Base-by-base conservation (phyloP, 2,888 invertebrate genomes). In the Julus scandinavius region DNA sequence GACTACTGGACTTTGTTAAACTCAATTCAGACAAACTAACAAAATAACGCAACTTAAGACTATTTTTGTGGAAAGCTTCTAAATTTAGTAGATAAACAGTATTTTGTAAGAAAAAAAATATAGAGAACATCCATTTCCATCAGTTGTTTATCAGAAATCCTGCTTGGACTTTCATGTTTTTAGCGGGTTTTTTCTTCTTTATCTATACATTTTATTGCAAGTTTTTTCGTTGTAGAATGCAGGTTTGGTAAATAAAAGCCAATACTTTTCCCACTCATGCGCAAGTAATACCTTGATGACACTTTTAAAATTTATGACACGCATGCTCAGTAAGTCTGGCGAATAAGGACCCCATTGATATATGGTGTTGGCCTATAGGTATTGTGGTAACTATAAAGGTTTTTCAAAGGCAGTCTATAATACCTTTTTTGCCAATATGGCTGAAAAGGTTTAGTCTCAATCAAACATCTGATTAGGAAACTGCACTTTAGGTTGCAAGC, bases 371-470 rank as follows among this genome's bases (percentile, higher is more conserved):
- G 29, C 29, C 72, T 29, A 49, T 49, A 72, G 6, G 72, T 20
- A 72, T 72, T 29, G 72, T 29, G 72, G 72, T 2, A 29, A 72
- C 72, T 20, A 29, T 72, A 72, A 72, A 72, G 72, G 72, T 29
- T 72, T 20, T 72, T 72, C 72, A 20, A 29, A 72, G 45, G 72
- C 72, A 29, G 72, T 29, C 72, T 20, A 11, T 29, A 20, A 20
- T 72, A 72, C 29, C 20, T 29, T 72, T 63, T 72, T 72, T 72
- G 72, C 72, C 72, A 72, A 72, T 72, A 72, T 72, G 72, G 72
- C 72, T 72, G 72, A 72, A 72, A 72, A 72, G 72, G 72, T 72
- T 72, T 72, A 72, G 72, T 72, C 72, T 72, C 72, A 72, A 72
- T 72, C 72, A 72, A 72, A 72, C 72, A 72, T 72, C 72, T 72